Evolutionary conservation across 2,113 vertebrate species (phyloP).

Genomic region (Hyperopisus bebe): DNA sequence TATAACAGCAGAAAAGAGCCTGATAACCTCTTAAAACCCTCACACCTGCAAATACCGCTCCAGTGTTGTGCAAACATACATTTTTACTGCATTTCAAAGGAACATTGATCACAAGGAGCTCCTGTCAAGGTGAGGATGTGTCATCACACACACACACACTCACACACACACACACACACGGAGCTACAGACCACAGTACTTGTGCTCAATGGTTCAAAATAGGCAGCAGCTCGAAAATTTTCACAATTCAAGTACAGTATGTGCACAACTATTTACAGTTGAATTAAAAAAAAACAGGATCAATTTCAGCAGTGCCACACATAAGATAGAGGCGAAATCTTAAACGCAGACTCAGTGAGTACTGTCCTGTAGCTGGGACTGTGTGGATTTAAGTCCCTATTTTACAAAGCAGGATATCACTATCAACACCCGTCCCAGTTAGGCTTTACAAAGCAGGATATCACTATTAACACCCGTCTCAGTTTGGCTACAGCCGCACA

Average conservation of each 20-base stretch:
- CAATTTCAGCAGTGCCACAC: not conserved
- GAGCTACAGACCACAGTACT: slow-evolving; percentile 24
- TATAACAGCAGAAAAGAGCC: not conserved
- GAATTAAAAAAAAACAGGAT: slow-evolving; percentile 34
- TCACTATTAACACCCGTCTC: not conserved
- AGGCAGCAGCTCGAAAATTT: slow-evolving; percentile 44
- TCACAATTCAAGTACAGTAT: slow-evolving; percentile 59
- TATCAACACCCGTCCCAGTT: too few relatives aligned
- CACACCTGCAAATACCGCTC: not conserved
- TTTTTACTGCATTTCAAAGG: not conserved
- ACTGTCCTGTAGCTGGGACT: not conserved
- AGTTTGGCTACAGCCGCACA: not conserved
- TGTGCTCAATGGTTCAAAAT: slow-evolving; percentile 48
- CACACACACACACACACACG: not conserved
- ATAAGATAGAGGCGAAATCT: not conserved
- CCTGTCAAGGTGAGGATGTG: not conserved
- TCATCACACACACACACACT: not conserved
- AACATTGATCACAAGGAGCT: not conserved
- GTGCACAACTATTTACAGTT: slow-evolving; percentile 43
- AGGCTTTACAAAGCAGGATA: not conserved
- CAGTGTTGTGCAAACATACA: slow-evolving; percentile 1
- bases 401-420: not conserved
- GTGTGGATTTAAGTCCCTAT: not conserved
- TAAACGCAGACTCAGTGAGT: slow-evolving; percentile 17
- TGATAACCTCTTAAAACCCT: not conserved